These are phyloP conservation scores for Syndactyla subalaris DNA, from an alignment of 2,797 vertebrate genomes.

Conservation along the genomic window DNA sequence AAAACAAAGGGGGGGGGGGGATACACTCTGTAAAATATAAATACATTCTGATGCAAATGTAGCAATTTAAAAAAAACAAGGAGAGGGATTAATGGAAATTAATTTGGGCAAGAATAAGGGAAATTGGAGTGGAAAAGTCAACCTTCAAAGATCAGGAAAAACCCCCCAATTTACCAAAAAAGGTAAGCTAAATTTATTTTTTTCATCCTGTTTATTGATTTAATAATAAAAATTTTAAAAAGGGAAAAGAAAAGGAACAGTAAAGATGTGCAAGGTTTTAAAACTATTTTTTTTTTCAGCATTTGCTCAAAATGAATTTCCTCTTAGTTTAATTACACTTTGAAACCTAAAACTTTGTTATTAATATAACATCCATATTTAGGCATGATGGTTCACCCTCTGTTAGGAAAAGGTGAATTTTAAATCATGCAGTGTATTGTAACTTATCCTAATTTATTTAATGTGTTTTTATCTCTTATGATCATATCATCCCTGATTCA, in stretches of 20 bases:
- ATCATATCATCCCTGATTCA: constrained; percentile 66
- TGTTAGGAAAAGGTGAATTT: constrained; percentile 59
- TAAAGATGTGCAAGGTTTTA: not conserved
- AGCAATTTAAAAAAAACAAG: not conserved
- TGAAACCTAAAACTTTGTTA: constrained; percentile 20
- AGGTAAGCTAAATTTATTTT: not conserved
- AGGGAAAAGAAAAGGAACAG: not conserved
- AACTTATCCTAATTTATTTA: constrained; percentile 72
- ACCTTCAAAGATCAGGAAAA: not conserved
- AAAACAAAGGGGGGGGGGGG: not conserved
- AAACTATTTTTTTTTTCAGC: not conserved
- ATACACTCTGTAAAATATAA: not conserved
- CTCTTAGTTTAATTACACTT: constrained; percentile 20
- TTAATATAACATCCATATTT: not conserved
- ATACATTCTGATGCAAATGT: not conserved
- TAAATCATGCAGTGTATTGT: not conserved
- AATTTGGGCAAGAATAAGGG: not conserved
- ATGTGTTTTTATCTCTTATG: constrained; percentile 73
- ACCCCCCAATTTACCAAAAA: not conserved
- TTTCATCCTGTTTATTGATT: not conserved
- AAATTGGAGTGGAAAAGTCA: not conserved
- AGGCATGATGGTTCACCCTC: constrained; percentile 16
- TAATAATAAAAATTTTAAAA: not conserved
- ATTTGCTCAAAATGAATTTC: not conserved
- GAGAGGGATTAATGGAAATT: not conserved